Base-by-base conservation (phyloP, 1,140 invertebrate species). In the Proctacanthus coquilletti region DNA sequence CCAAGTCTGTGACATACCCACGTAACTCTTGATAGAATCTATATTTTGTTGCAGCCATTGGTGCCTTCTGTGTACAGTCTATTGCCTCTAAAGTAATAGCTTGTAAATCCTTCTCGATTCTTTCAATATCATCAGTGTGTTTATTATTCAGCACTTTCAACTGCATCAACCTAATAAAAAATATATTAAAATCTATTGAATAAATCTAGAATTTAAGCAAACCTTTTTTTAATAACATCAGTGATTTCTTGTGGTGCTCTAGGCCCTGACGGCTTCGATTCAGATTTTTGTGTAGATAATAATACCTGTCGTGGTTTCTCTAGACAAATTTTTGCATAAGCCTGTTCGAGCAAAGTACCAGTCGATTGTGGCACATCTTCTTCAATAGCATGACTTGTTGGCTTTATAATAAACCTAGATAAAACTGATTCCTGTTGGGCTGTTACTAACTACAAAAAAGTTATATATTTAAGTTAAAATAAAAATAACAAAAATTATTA, bases 21-120 rank as follows among this genome's bases (percentile, higher is more conserved):
- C 87, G 78, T 53, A 91, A 78, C 69, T 92, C 85, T 75, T 95
- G 91, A 72, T 92, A 94, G 65, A 92, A 88, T 58, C 74, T 71
- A 71, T 88, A 95, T 54, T 75, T 74, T 45, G 73, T 68, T 45
- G 76, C 82, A 48, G 81, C 73, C 45, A 66, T 66, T 31, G 75
- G 80, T 40, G 67, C 77, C 47, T 71, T 70, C 40, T 64, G 63
- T 58, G 70, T 71, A 34, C 71, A 64, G 38, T 69, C 66, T 21
- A 71, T 61, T 43, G 77, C 62, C 49, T 79, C 75, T 31, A 70
- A 58, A 36, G 70, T 54, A n/a, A 77, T 63, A 42, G 74, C 63
- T 32, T 65, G 63, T 34, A 78, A 60, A 38, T 83, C 77, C 4
- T 45, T 40, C 13, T 47, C 48, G n/a, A 67, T 61, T 42, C 69